Evolutionary conservation across 2,888 invertebrate genomes (phyloP).

Genomic region (Cephus sareptanus): DNA sequence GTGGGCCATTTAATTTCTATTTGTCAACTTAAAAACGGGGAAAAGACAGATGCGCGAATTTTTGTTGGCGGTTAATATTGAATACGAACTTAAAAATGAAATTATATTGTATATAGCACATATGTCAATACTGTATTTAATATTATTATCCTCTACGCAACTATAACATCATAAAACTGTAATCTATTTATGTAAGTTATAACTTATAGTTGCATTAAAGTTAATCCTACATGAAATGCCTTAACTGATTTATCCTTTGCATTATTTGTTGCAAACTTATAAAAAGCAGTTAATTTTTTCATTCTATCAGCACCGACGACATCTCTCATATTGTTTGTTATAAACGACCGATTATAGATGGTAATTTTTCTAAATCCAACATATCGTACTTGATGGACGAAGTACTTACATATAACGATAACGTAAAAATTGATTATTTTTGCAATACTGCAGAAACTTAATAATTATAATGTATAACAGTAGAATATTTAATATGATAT

Average conservation of each 20-base stretch:
- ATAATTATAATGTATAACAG: background rate
- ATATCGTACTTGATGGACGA: background rate
- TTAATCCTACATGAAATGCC: constrained; percentile 31
- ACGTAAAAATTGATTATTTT: background rate
- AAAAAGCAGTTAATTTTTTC: background rate
- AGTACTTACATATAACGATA: background rate
- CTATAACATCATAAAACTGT: constrained; percentile 31
- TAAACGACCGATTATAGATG: background rate
- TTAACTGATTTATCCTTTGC: background rate
- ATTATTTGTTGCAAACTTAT: background rate
- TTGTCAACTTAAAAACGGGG: background rate
- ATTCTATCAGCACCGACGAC: background rate
- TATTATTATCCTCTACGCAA: constrained; percentile 34
- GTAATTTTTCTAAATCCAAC: background rate
- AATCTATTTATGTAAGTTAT: constrained; percentile 52
- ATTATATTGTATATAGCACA: constrained; percentile 45
- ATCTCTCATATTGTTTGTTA: background rate
- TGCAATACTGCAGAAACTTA: background rate
- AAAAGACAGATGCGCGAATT: background rate
- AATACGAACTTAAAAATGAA: constrained; percentile 1
- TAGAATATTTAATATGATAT: background rate
- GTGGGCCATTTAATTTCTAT: background rate
- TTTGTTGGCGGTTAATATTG: background rate
- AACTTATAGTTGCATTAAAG: constrained; percentile 50
- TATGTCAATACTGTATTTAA: constrained; percentile 52